A percentile compares a stretch with the other conserved stretches of the same genome.
phyloP scores from a whole-genome alignment of 2,888 invertebrate genomes.

The Drosophila borealis region DNA sequence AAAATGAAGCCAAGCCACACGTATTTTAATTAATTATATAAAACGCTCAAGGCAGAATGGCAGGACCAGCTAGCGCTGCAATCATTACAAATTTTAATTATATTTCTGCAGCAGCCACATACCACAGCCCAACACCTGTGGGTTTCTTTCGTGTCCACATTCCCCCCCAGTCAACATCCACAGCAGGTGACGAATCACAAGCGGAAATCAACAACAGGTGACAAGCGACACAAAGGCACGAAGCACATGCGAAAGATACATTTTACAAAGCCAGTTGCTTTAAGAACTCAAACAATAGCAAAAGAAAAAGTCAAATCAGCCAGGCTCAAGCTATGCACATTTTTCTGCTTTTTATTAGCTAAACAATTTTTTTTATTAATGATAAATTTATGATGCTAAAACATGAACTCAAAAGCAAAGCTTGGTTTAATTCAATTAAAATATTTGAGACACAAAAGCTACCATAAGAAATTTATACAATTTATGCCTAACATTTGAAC shows the following conservation, averaged over 20 bases:
- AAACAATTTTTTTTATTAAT: slow-evolving; percentile 11
- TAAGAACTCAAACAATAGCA: slow-evolving; percentile 31
- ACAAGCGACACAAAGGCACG: background rate
- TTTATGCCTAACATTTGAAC: too few species aligned
- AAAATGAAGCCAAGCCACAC: background rate
- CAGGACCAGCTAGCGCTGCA: slow-evolving; percentile 2
- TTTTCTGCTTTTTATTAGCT: background rate
- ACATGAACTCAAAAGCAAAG: background rate
- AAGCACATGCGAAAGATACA: slow-evolving; percentile 45
- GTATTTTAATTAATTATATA: slow-evolving; percentile 43
- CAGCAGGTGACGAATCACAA: slow-evolving; percentile 48
- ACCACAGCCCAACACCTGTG: slow-evolving; percentile 18
- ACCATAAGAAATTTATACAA: too few species aligned
- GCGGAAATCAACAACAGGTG: slow-evolving; percentile 50
- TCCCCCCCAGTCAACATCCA: background rate
- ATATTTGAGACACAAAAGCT: background rate
- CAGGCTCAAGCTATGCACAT: slow-evolving; percentile 30
- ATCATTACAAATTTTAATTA: slow-evolving; percentile 47
- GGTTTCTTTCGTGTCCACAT: slow-evolving; percentile 13
- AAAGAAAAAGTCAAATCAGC: slow-evolving; percentile 47
- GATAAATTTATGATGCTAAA: slow-evolving; percentile 1
- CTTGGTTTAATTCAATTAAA: slow-evolving; percentile 21
- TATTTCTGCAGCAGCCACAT: slow-evolving; percentile 20
- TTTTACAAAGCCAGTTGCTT: slow-evolving; percentile 32
- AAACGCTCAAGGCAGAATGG: slow-evolving; percentile 8